Evolutionary conservation across 2,797 vertebrate genomes (phyloP).

Genomic region (Astyanax mexicanus): DNA sequence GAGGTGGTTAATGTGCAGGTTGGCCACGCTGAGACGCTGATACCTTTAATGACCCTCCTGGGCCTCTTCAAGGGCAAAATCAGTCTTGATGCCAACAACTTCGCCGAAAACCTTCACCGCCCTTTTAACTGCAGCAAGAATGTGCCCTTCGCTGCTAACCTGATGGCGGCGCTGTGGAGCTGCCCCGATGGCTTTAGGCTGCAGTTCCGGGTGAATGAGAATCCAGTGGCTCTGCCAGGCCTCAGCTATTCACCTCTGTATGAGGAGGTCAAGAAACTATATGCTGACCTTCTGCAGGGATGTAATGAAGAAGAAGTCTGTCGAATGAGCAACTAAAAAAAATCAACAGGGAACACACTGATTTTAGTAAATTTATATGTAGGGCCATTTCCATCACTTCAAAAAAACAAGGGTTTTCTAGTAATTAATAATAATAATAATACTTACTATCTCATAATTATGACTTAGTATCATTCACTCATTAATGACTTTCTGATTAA

Average conservation of each 20-base stretch:
- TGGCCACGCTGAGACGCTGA: conserved; percentile 94
- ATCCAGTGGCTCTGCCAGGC: conserved; percentile 80
- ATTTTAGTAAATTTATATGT: neutral
- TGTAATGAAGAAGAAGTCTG: conserved; percentile 85
- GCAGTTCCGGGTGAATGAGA: conserved; percentile 89
- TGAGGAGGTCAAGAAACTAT: conserved; percentile 79
- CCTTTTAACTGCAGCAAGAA: conserved; percentile 87
- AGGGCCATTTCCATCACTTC: too few species aligned
- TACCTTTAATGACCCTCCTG: conserved; percentile 92
- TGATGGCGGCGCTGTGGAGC: conserved; percentile 88
- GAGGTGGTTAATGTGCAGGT: conserved; percentile 88
- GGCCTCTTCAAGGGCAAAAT: conserved; percentile 89
- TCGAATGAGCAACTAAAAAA: conserved; percentile 33
- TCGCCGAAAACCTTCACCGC: conserved; percentile 73
- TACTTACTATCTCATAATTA: too few species aligned
- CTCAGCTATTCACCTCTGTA: conserved; percentile 80
- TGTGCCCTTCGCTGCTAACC: conserved; percentile 90
- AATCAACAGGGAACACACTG: conserved; percentile 35
- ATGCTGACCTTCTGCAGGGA: conserved; percentile 80
- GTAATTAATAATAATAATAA: too few species aligned
- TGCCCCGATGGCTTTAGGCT: conserved; percentile 84
- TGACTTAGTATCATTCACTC: too few species aligned
- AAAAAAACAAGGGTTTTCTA: too few species aligned
- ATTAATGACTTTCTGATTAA: too few species aligned
- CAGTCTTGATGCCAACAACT: conserved; percentile 84